Evolutionary conservation across 2,113 vertebrate genomes (phyloP).

Genomic region (Ahaetulla prasina): DNA sequence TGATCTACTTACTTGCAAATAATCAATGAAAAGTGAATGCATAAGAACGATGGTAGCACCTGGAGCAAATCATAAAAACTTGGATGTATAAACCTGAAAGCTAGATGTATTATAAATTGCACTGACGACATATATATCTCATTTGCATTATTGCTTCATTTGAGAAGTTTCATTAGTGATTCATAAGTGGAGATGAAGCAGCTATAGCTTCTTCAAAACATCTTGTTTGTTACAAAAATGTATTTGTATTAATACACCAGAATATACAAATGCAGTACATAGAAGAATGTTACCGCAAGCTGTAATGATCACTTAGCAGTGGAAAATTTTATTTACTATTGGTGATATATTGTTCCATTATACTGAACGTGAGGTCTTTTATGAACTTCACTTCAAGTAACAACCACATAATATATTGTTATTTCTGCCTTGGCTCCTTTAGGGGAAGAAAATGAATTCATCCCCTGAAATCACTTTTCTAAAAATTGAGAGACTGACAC

Average conservation of each 20-base stretch:
- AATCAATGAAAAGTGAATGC: not conserved
- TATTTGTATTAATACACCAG: conserved; percentile 27
- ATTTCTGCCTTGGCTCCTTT: not conserved
- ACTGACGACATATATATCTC: not conserved
- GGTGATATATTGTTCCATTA: not conserved
- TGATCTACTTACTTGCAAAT: not conserved
- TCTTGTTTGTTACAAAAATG: not conserved
- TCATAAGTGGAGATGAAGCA: not conserved
- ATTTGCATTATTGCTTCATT: not conserved
- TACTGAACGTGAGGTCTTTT: not conserved
- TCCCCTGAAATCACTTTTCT: conserved; percentile 24
- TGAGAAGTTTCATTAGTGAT: conserved; percentile 13
- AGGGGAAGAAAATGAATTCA: not conserved
- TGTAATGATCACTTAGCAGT: not conserved
- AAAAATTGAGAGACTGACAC: not conserved
- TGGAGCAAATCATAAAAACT: not conserved
- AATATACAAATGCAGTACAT: not conserved
- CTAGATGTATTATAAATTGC: conserved; percentile 20
- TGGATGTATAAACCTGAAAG: not conserved
- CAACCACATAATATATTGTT: not conserved
- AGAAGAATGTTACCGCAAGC: not conserved
- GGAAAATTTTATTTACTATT: not conserved
- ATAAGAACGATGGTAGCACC: not conserved
- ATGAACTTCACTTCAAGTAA: conserved; percentile 3
- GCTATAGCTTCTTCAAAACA: not conserved